Conservation (phyloP, 2,888 invertebrate species). For the Allygus modestus region DNA sequence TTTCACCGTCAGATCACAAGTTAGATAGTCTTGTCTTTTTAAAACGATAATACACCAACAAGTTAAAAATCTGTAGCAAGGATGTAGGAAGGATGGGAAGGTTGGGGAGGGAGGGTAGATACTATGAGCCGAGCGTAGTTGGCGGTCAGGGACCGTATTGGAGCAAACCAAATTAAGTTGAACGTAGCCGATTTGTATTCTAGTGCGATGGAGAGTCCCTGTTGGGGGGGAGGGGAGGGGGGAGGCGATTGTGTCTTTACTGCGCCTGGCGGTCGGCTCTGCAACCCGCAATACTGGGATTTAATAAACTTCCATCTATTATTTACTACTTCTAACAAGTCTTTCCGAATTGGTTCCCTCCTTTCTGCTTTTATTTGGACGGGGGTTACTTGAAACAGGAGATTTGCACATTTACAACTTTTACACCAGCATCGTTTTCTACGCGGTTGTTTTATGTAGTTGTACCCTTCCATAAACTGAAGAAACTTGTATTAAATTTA, state of each 20-base stretch:
- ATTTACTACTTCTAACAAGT: slow-evolving; percentile 56
- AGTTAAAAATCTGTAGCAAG: no score
- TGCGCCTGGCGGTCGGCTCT: slow-evolving; percentile 52
- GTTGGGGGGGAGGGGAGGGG: slow-evolving; percentile 2
- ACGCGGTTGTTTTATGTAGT: slow-evolving; percentile 22
- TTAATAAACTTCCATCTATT: slow-evolving; percentile 58
- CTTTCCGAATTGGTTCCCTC: slow-evolving; percentile 53
- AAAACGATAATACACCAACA: no score
- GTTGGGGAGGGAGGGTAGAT: background rate
- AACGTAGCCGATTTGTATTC: slow-evolving; percentile 63
- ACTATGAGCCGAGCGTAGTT: background rate
- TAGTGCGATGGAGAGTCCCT: slow-evolving; percentile 41
- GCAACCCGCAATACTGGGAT: slow-evolving; percentile 56
- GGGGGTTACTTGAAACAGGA: slow-evolving; percentile 26
- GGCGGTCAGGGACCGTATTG: slow-evolving; percentile 57
- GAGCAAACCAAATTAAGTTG: slow-evolving; percentile 61
- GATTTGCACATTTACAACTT: slow-evolving; percentile 55
- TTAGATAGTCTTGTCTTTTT: no score
- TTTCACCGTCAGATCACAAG: no score
- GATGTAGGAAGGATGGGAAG: no score
- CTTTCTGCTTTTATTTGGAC: slow-evolving; percentile 36
- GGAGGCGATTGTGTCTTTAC: slow-evolving; percentile 54
- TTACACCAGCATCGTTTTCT: slow-evolving; percentile 12
- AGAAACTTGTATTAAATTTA: no score
- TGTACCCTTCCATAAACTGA: background rate